phyloP scores from a whole-genome alignment of 1,140 invertebrate species.

The Metaphire vulgaris region DNA sequence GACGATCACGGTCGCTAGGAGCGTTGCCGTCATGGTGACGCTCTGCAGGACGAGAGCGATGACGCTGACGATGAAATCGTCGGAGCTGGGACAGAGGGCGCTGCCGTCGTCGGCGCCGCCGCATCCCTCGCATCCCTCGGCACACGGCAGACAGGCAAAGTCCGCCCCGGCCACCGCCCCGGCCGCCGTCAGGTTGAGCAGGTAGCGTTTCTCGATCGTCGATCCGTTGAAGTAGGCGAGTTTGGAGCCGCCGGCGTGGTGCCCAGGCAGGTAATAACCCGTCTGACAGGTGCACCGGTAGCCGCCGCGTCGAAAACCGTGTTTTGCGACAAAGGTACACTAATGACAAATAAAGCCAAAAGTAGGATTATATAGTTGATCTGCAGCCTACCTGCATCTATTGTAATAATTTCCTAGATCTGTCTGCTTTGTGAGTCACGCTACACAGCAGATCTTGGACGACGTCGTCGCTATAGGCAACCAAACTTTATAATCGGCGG shows the following conservation, averaged over 20 bases:
- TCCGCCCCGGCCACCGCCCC: not conserved
- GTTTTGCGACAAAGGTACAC: not conserved
- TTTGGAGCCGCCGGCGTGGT: not conserved
- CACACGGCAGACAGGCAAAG: not conserved
- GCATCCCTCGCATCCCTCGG: not conserved
- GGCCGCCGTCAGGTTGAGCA: not conserved
- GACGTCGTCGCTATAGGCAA: too few relatives aligned
- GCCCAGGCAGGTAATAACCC: not conserved
- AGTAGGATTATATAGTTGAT: too few relatives aligned
- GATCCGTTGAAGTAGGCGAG: not conserved
- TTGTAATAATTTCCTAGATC: too few relatives aligned
- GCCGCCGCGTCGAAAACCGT: not conserved
- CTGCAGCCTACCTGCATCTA: too few relatives aligned
- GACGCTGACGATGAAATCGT: not conserved
- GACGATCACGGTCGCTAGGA: not conserved
- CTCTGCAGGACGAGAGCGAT: not conserved
- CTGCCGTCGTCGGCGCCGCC: too few relatives aligned
- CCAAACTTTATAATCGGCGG: too few relatives aligned
- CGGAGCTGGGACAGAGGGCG: not conserved
- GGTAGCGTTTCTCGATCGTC: not conserved
- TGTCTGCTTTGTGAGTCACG: too few relatives aligned
- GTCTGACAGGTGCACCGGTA: not conserved
- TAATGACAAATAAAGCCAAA: too few relatives aligned
- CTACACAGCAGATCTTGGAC: too few relatives aligned
- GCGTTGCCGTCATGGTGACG: not conserved